Base-by-base conservation (phyloP, 2,113 vertebrate species). In the Gila orcuttii region DNA sequence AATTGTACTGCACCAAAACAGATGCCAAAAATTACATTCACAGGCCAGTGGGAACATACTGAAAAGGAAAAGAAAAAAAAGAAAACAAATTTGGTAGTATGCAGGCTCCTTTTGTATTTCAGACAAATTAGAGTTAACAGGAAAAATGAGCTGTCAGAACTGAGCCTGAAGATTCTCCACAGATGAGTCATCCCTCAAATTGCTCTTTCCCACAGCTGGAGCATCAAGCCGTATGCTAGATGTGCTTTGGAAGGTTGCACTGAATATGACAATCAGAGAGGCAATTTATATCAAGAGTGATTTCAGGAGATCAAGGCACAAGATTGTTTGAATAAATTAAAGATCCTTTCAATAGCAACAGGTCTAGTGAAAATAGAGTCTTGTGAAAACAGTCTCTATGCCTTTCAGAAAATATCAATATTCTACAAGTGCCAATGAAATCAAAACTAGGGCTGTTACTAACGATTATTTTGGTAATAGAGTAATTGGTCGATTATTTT, bases 101-200 rank as follows among this genome's bases (percentile, higher is more conserved):
- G 7, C 62, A n/a, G 36, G 47, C 39, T 25, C 55, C 33, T 84
- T 89, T 89, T 90, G 83, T 86, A 90, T 91, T 82, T 88, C 79
- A 76, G 90, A 85, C 60, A 91, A 87, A 90, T 90, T 86, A 90
- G 69, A 87, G 83, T 69, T 84, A 90, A 85, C 83, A 82, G 52
- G 52, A 85, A 90, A 86, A 89, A 91, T 89, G 85, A 85, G 73
- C 62, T 69, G 84, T 90, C 85, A 88, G 79, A 73, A 82, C 33
- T 4, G 19, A 66, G 71, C 79, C 39, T 77, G 19, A 82, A 82
- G 39, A 76, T 52, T 85, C 87, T 87, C 42, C 33, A 47, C 69
- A 66, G 71, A 89, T 90, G 88, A 90, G 71, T 91, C 87, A 89
- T 73, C 87, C n/a, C 74, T 86, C 75, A 88, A 76, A 85, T 85